These are phyloP conservation scores for Psittacula echo DNA, from an alignment of 2,797 vertebrate genomes.

Conservation along the genomic window DNA sequence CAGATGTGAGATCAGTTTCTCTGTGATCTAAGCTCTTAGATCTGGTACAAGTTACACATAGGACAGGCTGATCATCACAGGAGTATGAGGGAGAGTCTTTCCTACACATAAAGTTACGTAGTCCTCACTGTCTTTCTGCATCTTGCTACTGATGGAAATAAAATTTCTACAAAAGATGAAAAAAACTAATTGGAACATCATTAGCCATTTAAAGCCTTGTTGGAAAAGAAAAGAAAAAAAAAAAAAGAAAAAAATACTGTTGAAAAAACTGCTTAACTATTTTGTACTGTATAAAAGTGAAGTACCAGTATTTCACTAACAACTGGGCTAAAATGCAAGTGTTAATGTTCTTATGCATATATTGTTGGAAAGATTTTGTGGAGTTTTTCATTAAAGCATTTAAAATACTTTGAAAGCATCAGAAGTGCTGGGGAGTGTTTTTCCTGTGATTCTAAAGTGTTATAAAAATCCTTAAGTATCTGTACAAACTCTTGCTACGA, in stretches of 20 bases:
- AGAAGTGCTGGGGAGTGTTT: background rate
- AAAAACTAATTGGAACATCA: background rate
- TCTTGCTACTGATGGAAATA: background rate
- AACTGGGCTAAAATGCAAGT: background rate
- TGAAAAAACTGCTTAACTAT: background rate
- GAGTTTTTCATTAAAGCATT: background rate
- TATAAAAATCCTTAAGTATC: conserved; percentile 35
- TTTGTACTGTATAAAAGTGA: background rate
- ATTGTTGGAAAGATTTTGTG: background rate
- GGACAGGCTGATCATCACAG: background rate
- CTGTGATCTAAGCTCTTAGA: background rate
- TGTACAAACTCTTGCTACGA: background rate
- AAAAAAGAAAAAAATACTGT: background rate
- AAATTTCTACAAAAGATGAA: background rate
- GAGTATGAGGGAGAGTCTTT: background rate
- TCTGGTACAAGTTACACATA: background rate
- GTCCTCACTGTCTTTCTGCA: background rate
- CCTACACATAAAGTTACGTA: background rate
- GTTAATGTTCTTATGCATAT: background rate
- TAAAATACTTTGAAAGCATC: conserved; percentile 1
- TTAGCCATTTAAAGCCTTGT: background rate
- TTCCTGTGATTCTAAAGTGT: background rate
- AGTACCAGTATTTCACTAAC: background rate
- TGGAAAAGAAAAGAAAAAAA: background rate
- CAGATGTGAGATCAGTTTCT: background rate